A percentile compares a stretch with the other conserved stretches of the same genome.
These are phyloP conservation scores for Pentalonia nigronervosa DNA, from an alignment of 1,140 invertebrate genomes.

Conservation along the genomic window DNA sequence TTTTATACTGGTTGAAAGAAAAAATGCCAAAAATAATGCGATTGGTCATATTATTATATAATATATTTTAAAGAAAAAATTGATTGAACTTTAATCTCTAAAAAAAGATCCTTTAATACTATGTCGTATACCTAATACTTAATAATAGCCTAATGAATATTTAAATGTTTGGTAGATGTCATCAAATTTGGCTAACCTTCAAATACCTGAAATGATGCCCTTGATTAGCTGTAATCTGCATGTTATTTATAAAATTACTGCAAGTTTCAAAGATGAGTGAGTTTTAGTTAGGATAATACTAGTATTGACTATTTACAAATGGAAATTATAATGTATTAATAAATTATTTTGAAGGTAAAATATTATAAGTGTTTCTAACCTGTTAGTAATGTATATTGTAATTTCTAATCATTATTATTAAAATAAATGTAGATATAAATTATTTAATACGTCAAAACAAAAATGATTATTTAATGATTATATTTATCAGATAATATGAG, in stretches of 20 bases:
- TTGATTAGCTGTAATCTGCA: neutral
- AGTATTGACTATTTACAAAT: neutral
- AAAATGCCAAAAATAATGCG: neutral
- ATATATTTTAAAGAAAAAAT: neutral
- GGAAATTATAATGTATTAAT: neutral
- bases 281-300: slow-evolving; percentile 2
- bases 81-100: neutral
- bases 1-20: neutral
- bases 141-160: neutral
- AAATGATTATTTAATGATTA: neutral
- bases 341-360: slow-evolving; percentile 18
- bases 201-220: neutral
- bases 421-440: slow-evolving; percentile 9
- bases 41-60: neutral
- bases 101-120: neutral
- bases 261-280: neutral
- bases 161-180: neutral
- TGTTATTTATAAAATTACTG: neutral
- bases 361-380: slow-evolving; percentile 16
- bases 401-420: neutral
- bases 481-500: neutral
- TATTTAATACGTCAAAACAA: neutral
- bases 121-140: neutral
- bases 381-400: neutral
- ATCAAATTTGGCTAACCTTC: neutral